Percentiles rank a stretch among this genome's conserved stretches.
Evolutionary conservation across 2,888 invertebrate species (phyloP).

Genomic region (Kuschelorhynchus macadamiae): DNA sequence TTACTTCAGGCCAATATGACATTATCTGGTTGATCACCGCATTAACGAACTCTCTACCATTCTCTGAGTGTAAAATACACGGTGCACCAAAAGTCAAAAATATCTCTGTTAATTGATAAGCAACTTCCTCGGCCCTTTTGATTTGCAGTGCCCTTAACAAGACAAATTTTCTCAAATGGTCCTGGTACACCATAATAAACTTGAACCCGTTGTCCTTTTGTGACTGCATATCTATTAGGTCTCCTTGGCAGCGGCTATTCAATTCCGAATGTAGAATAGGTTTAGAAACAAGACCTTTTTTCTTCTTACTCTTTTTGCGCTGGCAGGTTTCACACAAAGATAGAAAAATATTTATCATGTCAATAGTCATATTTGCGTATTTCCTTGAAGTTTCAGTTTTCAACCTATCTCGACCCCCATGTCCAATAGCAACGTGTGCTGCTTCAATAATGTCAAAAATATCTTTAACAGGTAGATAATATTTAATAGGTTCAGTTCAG

Average conservation of each 20-base stretch:
- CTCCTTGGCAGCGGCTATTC: not conserved
- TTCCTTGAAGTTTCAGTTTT: too few species aligned
- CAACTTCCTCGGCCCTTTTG: slow-evolving; percentile 50
- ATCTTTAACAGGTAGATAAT: too few species aligned
- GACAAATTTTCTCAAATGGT: slow-evolving; percentile 56
- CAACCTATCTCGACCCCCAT: too few species aligned
- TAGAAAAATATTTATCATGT: too few species aligned
- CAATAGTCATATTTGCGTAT: too few species aligned
- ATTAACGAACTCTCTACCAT: slow-evolving; percentile 36
- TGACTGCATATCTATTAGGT: slow-evolving; percentile 2
- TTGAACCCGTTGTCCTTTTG: slow-evolving; percentile 15
- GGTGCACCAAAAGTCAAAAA: slow-evolving; percentile 12
- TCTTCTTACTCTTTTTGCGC: too few species aligned
- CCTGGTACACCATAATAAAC: slow-evolving; percentile 8
- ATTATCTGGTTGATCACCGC: not conserved
- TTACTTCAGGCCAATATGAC: slow-evolving; percentile 52
- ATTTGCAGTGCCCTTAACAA: slow-evolving; percentile 60
- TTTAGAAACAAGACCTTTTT: too few species aligned
- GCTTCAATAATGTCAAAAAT: too few species aligned
- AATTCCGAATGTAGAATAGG: too few species aligned
- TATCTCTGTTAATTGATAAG: slow-evolving; percentile 29
- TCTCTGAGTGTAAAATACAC: slow-evolving; percentile 13
- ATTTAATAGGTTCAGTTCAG: too few species aligned
- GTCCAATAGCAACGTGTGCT: too few species aligned
- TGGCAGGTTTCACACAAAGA: too few species aligned